phyloP scores from a whole-genome alignment of 2,888 invertebrate species.

The Caenorhabditis sulstoni region DNA sequence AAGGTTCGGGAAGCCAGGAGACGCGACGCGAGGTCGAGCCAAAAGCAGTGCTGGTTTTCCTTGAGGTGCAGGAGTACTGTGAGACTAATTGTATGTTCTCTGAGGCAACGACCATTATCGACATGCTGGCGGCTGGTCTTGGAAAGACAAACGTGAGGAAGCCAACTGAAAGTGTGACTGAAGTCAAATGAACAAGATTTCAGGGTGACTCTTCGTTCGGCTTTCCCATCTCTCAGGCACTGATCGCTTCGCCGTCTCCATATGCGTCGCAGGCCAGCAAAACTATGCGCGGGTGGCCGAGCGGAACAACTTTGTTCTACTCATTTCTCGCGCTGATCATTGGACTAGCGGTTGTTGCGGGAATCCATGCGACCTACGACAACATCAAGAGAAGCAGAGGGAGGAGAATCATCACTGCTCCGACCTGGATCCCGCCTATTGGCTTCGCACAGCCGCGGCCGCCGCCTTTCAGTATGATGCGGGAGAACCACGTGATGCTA shows the following conservation, averaged over 20 bases:
- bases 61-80: slow-evolving; percentile 65
- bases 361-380: too few species aligned
- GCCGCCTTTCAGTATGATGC: too few species aligned
- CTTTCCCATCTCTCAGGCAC: slow-evolving; percentile 49
- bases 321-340: too few species aligned
- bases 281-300: too few species aligned
- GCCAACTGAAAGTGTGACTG: background rate
- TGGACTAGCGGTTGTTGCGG: too few species aligned
- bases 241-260: slow-evolving; percentile 29
- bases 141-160: slow-evolving; percentile 58
- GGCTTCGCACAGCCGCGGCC: background rate
- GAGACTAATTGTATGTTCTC: slow-evolving; percentile 65
- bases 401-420: too few species aligned
- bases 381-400: too few species aligned
- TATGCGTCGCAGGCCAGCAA: too few species aligned
- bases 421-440: too few species aligned
- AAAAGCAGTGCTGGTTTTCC: slow-evolving; percentile 38
- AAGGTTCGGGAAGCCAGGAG: background rate
- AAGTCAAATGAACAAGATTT: background rate
- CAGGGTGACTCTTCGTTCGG: slow-evolving; percentile 29
- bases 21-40: background rate
- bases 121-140: slow-evolving; percentile 69
- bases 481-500: too few species aligned
- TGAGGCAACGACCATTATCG: slow-evolving; percentile 70
- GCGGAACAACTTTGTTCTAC: too few species aligned